These are phyloP conservation scores for Epinephelus fuscoguttatus DNA, from an alignment of 2,113 vertebrate genomes.

Conservation along the genomic window DNA sequence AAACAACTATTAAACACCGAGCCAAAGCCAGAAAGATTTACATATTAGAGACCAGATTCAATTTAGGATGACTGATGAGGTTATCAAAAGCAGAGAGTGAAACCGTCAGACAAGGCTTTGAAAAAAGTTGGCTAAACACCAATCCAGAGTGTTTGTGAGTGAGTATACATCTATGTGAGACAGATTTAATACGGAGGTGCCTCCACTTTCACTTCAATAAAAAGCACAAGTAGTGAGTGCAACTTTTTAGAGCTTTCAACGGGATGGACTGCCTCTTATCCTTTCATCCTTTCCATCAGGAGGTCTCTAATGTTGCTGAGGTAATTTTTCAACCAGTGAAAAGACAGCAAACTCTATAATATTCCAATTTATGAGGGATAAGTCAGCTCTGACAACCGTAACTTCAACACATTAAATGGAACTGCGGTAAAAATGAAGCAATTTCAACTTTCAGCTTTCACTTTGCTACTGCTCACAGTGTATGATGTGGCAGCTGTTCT, in stretches of 20 bases:
- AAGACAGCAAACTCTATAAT: background rate
- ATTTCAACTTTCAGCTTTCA: too few relatives aligned
- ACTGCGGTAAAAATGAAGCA: background rate
- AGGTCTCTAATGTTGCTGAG: background rate
- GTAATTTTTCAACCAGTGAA: constrained; percentile 4
- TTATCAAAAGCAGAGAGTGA: constrained; percentile 29
- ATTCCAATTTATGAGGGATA: background rate
- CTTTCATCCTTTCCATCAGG: background rate
- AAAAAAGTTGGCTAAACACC: background rate
- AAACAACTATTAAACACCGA: constrained; percentile 35
- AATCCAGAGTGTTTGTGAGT: background rate
- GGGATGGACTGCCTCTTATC: background rate
- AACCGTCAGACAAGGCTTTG: constrained; percentile 6
- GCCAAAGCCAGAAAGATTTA: constrained; percentile 35
- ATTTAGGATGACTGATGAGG: constrained; percentile 37
- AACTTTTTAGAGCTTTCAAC: background rate
- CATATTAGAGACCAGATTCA: constrained; percentile 17
- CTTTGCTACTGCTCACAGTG: too few relatives aligned
- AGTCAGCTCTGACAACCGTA: background rate
- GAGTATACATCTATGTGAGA: background rate
- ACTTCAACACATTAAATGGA: background rate
- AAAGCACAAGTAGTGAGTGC: background rate
- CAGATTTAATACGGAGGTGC: background rate
- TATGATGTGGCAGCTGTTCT: too few relatives aligned
- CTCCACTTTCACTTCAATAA: background rate